Base-by-base conservation (phyloP, 2,888 invertebrate genomes). In the Ectropis crepuscularia region DNA sequence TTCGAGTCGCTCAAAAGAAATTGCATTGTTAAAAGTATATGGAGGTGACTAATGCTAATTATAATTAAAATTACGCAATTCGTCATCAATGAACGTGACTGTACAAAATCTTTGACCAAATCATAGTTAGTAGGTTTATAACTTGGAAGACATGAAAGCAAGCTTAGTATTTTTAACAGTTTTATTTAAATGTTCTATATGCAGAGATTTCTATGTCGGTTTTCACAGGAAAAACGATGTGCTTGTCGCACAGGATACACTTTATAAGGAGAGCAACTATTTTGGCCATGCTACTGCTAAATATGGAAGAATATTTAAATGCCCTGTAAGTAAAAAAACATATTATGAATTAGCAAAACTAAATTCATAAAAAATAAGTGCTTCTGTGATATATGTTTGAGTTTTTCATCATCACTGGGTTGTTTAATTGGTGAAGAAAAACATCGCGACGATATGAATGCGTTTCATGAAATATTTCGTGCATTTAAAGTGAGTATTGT, bases 201-300 rank as follows among this genome's bases (percentile, higher is more conserved):
- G 83, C 66, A 80, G 85, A 65, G 88, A 89, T 73, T 88, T 82
- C 61, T 86, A 87, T 47, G 69, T 84, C 0, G 90, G 90, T 2
- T 85, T 89, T 86, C 90, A 89, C 59, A 85, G 78, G 38, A 79
- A 69, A n/a, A 82, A 88, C 53, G 89, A 90, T 59, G 73, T 79
- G 5, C 73, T 90, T 10, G 86, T 89, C 0, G 87, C 86, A 0
- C 85, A 87, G 63, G 90, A 90, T 46, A 69, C 72, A 7, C 28
- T 90, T 0, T 89, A 81, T 47, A 88, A 85, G 57, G 82, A 81
- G 54, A 76, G 69, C 36, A 43, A 71, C 0, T 78, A 80, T 0
- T 83, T 71, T 62, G 75, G 75, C 47, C 68, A 49, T n/a, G 71
- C 76, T 0, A 68, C 67, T 12, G 86, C 85, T 0, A 82, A 80